A percentile compares a stretch with the other conserved stretches of the same genome.
These are phyloP conservation scores for Actinostola sp. DNA, from an alignment of 92 coral and sea anemone species.

Conservation along the genomic window DNA sequence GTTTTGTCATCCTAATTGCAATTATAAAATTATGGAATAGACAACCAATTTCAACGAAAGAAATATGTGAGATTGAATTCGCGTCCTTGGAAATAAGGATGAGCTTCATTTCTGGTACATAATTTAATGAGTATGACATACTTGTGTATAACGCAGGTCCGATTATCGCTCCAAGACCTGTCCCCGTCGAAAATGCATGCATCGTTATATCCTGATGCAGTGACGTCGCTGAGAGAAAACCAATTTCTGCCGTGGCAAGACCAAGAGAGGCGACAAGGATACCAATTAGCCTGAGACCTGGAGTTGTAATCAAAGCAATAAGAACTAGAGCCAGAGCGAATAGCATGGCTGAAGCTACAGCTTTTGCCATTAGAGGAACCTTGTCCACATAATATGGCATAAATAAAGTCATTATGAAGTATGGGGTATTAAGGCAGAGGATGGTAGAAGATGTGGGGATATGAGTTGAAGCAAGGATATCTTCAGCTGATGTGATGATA, in stretches of 20 bases:
- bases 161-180: conserved; percentile 40
- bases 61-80: too few relatives aligned
- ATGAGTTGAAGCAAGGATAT: conserved; percentile 33
- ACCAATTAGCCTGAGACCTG: conserved; percentile 36
- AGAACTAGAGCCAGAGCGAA: conserved; percentile 37
- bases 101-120: too few relatives aligned
- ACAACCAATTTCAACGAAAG: too few relatives aligned
- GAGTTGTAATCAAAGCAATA: conserved; percentile 40
- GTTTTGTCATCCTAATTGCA: too few relatives aligned
- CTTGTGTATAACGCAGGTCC: conserved; percentile 49
- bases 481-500: conserved; percentile 43
- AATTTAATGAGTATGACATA: not conserved
- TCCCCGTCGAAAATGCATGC: conserved; percentile 41
- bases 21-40: too few relatives aligned
- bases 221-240: conserved; percentile 48
- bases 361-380: conserved; percentile 38
- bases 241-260: conserved; percentile 41
- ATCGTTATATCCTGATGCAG: conserved; percentile 44
- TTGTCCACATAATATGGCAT: conserved; percentile 44
- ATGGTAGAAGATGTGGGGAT: conserved; percentile 42
- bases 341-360: conserved; percentile 15
- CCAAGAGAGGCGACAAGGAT: conserved; percentile 47
- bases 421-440: conserved; percentile 41
- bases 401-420: conserved; percentile 33
- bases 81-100: too few relatives aligned